Base-by-base conservation (phyloP, 2,113 vertebrate genomes). In the Mugil cephalus region DNA sequence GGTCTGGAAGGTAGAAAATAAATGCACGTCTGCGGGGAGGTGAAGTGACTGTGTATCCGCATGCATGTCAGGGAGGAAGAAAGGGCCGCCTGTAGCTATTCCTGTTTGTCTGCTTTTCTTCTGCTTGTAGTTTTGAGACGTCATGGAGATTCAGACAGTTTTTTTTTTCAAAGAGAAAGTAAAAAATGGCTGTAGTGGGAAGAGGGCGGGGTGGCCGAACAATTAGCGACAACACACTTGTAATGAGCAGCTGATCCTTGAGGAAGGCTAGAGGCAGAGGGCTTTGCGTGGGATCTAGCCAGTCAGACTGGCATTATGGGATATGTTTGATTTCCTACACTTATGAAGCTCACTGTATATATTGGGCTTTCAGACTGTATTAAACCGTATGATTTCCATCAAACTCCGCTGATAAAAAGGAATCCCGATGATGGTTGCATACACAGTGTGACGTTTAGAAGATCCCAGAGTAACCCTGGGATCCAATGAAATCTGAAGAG, bases 171-270 rank as follows among this genome's bases (percentile, higher is more conserved):
- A 11, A 18, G 45, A 12, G 15, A 15, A 3, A n/a, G n/a, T 18
- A 15, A 69, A 30, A 67, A 36, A 46, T 15, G 36, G 50, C 13
- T 19, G 4, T 17, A 36, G 10, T 35, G 6, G 12, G 2, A 30
- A 2, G 24, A 5, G 19, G 50, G 17, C 24, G 24, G 47, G 39
- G 7, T 58, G 59, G 59, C 21, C 7, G 51, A 86, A 87, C 75
- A 82, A 79, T 87, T 83, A 80, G 64, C 40, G 55, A 34, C 55
- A 72, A 69, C 69, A 77, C 46, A 11, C 43, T 35, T 70, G 40
- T 83, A 86, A 76, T 73, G 71, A 89, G 80, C 76, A 48, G 71
- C 84, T 69, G 78, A 86, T 79, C 62, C 59, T 83, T 35, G 48
- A 53, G 69, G 47, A 69, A 68, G 55, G 56, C 75, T 13, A 1